These are phyloP conservation scores for Tetrao urogallus DNA, from an alignment of 2,113 vertebrate genomes.

Conservation along the genomic window DNA sequence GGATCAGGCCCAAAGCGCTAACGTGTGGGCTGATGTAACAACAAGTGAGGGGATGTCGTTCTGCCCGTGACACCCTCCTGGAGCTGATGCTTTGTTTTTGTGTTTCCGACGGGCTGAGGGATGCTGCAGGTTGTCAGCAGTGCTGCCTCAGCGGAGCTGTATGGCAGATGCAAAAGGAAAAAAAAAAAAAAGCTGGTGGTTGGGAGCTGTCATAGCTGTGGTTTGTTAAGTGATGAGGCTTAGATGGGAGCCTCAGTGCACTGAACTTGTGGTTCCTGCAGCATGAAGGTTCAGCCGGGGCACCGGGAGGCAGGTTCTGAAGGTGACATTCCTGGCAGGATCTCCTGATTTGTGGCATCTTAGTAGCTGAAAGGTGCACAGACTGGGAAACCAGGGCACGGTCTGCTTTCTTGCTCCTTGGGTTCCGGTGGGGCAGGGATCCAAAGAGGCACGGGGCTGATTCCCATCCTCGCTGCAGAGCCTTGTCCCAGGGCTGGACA, in stretches of 20 bases:
- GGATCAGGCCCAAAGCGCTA: conserved; percentile 18
- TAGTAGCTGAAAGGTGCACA: not conserved
- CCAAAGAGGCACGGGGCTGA: accelerated
- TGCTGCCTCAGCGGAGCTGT: conserved; percentile 53
- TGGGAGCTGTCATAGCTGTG: conserved; percentile 45
- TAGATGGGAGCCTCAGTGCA: not conserved
- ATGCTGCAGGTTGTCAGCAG: conserved; percentile 49
- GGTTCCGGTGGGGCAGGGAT: not conserved
- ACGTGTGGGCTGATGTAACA: conserved; percentile 44
- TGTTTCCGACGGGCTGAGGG: conserved; percentile 27
- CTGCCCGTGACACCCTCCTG: conserved; percentile 71
- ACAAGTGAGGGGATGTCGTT: conserved; percentile 68
- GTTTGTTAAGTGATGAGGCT: conserved; percentile 53
- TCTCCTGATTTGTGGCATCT: not conserved
- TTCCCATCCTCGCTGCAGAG: not conserved
- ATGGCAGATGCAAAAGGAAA: conserved; percentile 28
- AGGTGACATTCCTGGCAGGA: conserved; percentile 38
- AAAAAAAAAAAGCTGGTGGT: conserved; percentile 50
- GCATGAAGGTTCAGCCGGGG: not conserved
- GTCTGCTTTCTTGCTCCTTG: not conserved
- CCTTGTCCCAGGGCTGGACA: not conserved
- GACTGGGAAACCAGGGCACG: not conserved
- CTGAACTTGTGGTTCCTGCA: not conserved
- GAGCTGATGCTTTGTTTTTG: conserved; percentile 41
- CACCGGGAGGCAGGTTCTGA: conserved; percentile 10